phyloP scores from a whole-genome alignment of 2,797 vertebrate species.

The Sphenodon punctatus region DNA sequence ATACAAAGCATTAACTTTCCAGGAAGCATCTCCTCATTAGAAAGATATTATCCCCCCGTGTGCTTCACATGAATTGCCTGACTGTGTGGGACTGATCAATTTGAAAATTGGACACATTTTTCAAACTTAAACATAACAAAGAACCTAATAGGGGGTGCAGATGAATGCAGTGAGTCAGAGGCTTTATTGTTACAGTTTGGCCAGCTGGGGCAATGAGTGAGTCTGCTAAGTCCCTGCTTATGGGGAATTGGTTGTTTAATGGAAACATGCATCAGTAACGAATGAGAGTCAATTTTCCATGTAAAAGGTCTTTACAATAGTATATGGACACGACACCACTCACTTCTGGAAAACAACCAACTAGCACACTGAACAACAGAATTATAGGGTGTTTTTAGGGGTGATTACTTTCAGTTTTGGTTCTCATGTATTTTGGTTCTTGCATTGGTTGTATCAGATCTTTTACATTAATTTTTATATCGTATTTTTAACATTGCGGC shows the following conservation, averaged over 20 bases:
- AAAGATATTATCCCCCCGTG: neutral
- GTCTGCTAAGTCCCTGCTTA: neutral
- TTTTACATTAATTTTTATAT: too few relatives aligned
- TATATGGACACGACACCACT: too few relatives aligned
- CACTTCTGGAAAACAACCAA: too few relatives aligned
- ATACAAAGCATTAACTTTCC: neutral
- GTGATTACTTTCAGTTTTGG: too few relatives aligned
- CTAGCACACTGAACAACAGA: too few relatives aligned
- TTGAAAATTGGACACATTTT: neutral
- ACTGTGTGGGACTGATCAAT: neutral
- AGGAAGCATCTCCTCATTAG: neutral
- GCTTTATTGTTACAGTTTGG: neutral
- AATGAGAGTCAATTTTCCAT: too few relatives aligned
- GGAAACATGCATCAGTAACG: too few relatives aligned
- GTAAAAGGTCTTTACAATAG: too few relatives aligned
- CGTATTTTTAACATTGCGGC: too few relatives aligned
- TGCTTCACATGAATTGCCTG: neutral
- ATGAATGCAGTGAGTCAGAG: neutral
- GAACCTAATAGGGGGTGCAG: neutral
- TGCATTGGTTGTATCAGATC: too few relatives aligned
- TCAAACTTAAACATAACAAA: neutral
- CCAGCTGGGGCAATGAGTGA: neutral
- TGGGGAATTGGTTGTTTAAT: neutral
- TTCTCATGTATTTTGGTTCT: too few relatives aligned
- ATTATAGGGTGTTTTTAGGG: too few relatives aligned